Conservation (phyloP, 1,140 invertebrate species). For the Samia ricini region DNA sequence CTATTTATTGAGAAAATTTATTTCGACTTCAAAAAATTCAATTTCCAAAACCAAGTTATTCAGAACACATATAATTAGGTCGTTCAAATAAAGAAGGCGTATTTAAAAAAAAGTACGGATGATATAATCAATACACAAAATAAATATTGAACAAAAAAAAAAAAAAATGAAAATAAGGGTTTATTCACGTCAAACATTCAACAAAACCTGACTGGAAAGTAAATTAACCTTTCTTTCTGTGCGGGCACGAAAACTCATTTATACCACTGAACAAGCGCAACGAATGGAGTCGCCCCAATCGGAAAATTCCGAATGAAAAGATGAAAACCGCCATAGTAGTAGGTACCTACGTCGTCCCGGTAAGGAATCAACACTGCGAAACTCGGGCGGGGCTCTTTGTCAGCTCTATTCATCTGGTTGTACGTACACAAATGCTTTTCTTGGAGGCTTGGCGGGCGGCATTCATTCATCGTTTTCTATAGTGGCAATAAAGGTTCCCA, state of each 20-base stretch:
- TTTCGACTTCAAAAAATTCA: no score
- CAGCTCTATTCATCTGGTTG: conserved; percentile 54
- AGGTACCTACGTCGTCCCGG: conserved; percentile 32
- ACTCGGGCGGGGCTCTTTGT: conserved; percentile 41
- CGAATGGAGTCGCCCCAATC: conserved; percentile 60
- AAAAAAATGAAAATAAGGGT: background rate
- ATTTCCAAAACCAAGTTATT: background rate
- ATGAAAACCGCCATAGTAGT: conserved; percentile 29
- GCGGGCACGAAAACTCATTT: conserved; percentile 66
- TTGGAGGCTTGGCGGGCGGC: conserved; percentile 39
- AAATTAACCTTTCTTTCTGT: conserved; percentile 66
- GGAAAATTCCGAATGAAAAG: conserved; percentile 65
- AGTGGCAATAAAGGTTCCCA: conserved; percentile 73
- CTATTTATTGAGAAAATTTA: background rate
- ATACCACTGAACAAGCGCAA: conserved; percentile 58
- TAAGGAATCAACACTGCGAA: conserved; percentile 1
- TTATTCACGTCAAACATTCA: conserved; percentile 40
- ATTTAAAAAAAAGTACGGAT: background rate
- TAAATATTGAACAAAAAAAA: background rate
- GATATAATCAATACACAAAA: background rate
- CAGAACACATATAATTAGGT: background rate
- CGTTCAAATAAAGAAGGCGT: background rate
- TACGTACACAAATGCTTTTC: conserved; percentile 72
- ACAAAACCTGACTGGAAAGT: conserved; percentile 64
- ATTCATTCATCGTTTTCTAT: conserved; percentile 69